Evolutionary conservation across 2,888 invertebrate species (phyloP).

Genomic region (Electrophaes corylata): DNA sequence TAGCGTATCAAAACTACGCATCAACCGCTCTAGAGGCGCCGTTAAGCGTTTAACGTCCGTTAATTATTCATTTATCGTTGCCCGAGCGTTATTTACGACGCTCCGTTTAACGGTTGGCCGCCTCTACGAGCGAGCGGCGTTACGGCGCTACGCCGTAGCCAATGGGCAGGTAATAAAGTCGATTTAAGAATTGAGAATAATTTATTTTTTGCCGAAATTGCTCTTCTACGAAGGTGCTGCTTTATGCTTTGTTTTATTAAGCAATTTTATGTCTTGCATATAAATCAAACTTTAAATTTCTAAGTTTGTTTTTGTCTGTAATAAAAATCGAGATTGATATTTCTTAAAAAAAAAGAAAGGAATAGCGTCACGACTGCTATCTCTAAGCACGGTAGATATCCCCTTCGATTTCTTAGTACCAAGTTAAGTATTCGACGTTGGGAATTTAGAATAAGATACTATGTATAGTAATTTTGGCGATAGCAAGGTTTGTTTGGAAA

Average conservation of each 20-base stretch:
- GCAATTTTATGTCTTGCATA: neutral
- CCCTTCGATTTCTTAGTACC: too few relatives aligned
- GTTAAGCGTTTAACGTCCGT: constrained; percentile 64
- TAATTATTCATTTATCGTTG: constrained; percentile 73
- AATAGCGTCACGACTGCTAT: too few relatives aligned
- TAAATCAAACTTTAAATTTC: neutral
- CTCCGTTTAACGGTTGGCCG: constrained; percentile 56
- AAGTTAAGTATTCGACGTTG: too few relatives aligned
- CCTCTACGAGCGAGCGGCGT: constrained; percentile 49
- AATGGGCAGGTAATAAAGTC: constrained; percentile 46
- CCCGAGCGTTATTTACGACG: constrained; percentile 56
- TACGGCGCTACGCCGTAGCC: constrained; percentile 43
- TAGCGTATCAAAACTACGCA: constrained; percentile 36
- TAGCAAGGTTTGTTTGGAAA: too few relatives aligned
- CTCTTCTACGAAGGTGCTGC: neutral
- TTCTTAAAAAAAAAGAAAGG: too few relatives aligned
- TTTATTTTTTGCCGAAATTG: neutral
- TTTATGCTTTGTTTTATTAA: neutral
- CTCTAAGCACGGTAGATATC: too few relatives aligned
- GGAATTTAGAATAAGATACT: too few relatives aligned
- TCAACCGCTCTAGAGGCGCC: constrained; percentile 35
- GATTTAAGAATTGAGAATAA: constrained; percentile 32
- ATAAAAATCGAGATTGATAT: too few relatives aligned
- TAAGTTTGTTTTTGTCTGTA: neutral
- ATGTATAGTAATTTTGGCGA: too few relatives aligned